Conservation (phyloP, 1,140 invertebrate species). For the Hyles vespertilio region DNA sequence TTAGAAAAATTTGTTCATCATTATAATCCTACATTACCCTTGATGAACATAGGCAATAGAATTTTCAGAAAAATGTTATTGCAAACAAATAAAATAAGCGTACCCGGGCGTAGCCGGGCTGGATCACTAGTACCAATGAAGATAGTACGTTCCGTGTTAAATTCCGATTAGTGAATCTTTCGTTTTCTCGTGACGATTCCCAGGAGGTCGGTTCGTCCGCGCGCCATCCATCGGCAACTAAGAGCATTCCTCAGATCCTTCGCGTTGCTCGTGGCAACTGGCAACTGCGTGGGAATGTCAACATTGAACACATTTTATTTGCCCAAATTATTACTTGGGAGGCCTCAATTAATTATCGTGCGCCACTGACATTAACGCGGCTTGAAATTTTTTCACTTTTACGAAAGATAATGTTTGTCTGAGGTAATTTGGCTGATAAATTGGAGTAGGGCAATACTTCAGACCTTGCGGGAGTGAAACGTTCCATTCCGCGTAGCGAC, state of each 20-base stretch:
- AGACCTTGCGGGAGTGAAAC: slow-evolving; percentile 38
- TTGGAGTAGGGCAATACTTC: slow-evolving; percentile 36
- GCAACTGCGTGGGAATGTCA: slow-evolving; percentile 39
- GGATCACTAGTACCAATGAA: background rate
- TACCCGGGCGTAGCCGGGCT: too few species aligned
- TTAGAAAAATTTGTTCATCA: too few species aligned
- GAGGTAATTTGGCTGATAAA: slow-evolving; percentile 37
- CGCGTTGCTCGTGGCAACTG: slow-evolving; percentile 16
- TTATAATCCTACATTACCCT: too few species aligned
- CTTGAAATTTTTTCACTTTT: slow-evolving; percentile 42
- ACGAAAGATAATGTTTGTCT: slow-evolving; percentile 32
- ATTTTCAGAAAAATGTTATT: too few species aligned
- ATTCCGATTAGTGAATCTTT: too few species aligned
- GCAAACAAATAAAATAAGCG: too few species aligned
- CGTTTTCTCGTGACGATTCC: background rate
- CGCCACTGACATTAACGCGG: slow-evolving; percentile 38
- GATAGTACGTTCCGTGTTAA: too few species aligned
- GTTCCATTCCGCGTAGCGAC: slow-evolving; percentile 31
- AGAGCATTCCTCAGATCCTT: slow-evolving; percentile 10
- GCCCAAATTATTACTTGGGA: slow-evolving; percentile 53
- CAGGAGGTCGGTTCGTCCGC: too few species aligned
- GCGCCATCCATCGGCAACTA: background rate
- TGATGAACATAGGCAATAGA: too few species aligned
- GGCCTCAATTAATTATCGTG: slow-evolving; percentile 54
- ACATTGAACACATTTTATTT: slow-evolving; percentile 45